Evolutionary conservation across 2,888 invertebrate genomes (phyloP), one percentile per base, ranked within the genome.

Genomic region (Melolontha melolontha): DNA sequence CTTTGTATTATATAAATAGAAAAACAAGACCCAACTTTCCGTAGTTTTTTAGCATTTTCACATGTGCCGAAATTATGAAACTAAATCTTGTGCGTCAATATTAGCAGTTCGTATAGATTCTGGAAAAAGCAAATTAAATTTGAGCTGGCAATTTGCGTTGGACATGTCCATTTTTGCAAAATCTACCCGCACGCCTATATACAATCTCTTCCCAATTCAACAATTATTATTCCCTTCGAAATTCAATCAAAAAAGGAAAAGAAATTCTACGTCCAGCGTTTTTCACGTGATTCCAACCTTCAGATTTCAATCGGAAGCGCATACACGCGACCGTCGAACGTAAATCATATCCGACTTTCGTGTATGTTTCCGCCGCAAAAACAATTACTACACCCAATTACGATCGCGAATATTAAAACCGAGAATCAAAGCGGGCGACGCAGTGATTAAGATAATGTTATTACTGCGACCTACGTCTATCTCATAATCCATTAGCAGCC

Each of bases 401-500:
- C 76, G 71, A 71, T 74, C 71, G 74, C 76, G 79, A 77, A 79
- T 79, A 80, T 81, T 80, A 80, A 79, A 80, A 80, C 78, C 78
- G 78, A 79, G 79, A 81, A 80, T 80, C 80, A 80, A 80, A 81
- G 79, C 79, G 73, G 71, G 74, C 74, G 76, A 76, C 73, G 76
- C 76, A 74, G 74, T 78, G 79, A 80, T 80, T 79, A 79, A 80
- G 80, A 79, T 80, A 80, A 81, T 80, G 75, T 74, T 72, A 78
- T 81, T 80, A 79, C 72, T 47, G 67, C 39, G 70, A 75, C 74
- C 74, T 75, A 73, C 74, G 75, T 76, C 77, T 76, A 76, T 77
- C 78, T 76, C 75, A 77, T 78, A 78, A 79, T 79, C 78, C 77
- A 79, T 79, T 79, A 78, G 74, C 72, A 73, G 57, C 73, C 73